phyloP scores from a whole-genome alignment of 2,797 vertebrate species.

The Acanthiza pusilla region DNA sequence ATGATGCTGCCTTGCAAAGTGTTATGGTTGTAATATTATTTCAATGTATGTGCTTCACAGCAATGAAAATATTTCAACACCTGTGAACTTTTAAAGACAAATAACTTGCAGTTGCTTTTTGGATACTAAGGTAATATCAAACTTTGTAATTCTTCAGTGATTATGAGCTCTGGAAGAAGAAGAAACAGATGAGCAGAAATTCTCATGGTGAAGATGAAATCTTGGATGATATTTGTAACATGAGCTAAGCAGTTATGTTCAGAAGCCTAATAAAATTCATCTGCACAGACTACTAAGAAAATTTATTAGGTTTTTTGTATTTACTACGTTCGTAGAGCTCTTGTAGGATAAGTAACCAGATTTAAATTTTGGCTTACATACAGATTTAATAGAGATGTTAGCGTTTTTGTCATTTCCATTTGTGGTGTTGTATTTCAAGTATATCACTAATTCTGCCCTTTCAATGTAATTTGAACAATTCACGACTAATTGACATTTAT shows the following conservation, averaged over 20 bases:
- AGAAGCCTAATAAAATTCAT: constrained; percentile 46
- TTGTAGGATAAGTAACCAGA: background rate
- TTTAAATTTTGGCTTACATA: background rate
- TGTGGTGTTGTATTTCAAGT: background rate
- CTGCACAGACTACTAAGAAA: constrained; percentile 28
- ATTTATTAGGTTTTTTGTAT: constrained; percentile 48
- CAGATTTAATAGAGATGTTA: background rate
- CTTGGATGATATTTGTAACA: background rate
- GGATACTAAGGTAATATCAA: background rate
- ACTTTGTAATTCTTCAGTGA: constrained; percentile 10
- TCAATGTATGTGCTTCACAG: background rate
- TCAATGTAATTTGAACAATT: background rate
- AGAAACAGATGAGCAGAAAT: background rate
- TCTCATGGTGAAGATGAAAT: background rate
- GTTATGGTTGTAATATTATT: background rate
- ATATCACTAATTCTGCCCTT: background rate
- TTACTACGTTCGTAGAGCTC: constrained; percentile 35
- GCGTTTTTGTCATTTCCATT: background rate
- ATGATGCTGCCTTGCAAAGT: background rate
- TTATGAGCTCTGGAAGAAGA: constrained; percentile 21
- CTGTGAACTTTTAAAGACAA: background rate
- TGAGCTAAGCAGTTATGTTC: background rate
- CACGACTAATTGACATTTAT: background rate
- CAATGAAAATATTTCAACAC: background rate
- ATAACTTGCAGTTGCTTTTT: background rate